Evolutionary conservation across 1,140 invertebrate species (phyloP).

Genomic region (Xylocopa sonorina): DNA sequence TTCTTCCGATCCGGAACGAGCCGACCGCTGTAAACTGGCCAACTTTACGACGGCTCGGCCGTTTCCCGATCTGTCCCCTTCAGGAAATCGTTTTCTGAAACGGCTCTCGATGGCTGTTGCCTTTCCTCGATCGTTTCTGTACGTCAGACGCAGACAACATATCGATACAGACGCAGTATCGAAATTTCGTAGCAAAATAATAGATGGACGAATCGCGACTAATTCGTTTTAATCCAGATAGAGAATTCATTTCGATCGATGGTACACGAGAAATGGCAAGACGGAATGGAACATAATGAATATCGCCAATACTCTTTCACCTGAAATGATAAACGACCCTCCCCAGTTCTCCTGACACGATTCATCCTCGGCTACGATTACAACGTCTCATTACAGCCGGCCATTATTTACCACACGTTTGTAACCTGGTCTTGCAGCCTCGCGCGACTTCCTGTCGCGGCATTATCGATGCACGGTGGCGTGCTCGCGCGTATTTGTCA

Average conservation of each 20-base stretch:
- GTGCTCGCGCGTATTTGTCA: constrained; percentile 21
- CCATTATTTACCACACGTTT: neutral
- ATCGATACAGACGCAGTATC: no score
- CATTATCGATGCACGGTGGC: neutral
- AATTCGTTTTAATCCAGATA: no score
- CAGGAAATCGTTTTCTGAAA: constrained; percentile 2
- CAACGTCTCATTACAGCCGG: neutral
- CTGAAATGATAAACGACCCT: no score
- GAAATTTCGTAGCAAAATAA: no score
- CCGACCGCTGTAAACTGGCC: constrained; percentile 31
- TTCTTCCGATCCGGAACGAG: constrained; percentile 14
- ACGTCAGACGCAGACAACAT: no score
- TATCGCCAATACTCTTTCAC: no score
- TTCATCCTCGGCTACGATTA: neutral
- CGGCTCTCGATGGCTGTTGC: neutral
- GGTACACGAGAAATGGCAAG: no score
- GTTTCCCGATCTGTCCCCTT: neutral
- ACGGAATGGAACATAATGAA: no score
- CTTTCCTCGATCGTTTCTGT: neutral
- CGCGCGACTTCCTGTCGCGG: neutral
- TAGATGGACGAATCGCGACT: no score
- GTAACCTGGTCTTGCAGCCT: neutral
- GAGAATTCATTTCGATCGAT: no score
- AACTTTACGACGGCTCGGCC: neutral
- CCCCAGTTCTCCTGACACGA: neutral